Conservation (phyloP, 2,113 vertebrate genomes). For the Equus przewalskii region DNA sequence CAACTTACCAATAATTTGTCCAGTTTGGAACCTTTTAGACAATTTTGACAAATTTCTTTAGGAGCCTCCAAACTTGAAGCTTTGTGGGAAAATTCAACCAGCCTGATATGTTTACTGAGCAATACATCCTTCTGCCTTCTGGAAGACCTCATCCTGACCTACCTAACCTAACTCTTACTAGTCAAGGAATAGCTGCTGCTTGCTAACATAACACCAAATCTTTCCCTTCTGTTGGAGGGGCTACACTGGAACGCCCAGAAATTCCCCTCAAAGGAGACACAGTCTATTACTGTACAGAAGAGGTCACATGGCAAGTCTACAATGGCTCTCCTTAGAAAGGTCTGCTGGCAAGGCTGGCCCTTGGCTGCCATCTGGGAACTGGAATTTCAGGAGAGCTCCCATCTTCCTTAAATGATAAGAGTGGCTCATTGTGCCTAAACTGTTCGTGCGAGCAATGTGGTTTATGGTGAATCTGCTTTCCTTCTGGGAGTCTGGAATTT, state of each 20-base stretch:
- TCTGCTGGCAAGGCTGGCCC: neutral
- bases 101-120: neutral
- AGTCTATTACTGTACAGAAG: neutral
- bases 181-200: neutral
- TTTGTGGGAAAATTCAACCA: neutral
- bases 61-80: neutral
- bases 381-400: neutral
- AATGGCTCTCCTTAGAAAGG: neutral
- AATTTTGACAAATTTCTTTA: neutral
- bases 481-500: neutral
- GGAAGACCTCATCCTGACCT: neutral
- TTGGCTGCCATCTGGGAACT: neutral
- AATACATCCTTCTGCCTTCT: neutral
- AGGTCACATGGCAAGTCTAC: neutral
- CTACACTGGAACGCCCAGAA: neutral
- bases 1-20: too few species aligned
- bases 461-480: neutral
- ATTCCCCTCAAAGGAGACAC: neutral
- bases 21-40: neutral
- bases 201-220: neutral
- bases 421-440: neutral
- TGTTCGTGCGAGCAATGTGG: accelerated
- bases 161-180: too few species aligned
- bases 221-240: neutral
- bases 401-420: too few species aligned